A percentile compares a stretch with the other conserved stretches of the same genome.
These are phyloP conservation scores for Enteromius unitaeniatus DNA, from an alignment of 2,797 vertebrate species.

Conservation along the genomic window DNA sequence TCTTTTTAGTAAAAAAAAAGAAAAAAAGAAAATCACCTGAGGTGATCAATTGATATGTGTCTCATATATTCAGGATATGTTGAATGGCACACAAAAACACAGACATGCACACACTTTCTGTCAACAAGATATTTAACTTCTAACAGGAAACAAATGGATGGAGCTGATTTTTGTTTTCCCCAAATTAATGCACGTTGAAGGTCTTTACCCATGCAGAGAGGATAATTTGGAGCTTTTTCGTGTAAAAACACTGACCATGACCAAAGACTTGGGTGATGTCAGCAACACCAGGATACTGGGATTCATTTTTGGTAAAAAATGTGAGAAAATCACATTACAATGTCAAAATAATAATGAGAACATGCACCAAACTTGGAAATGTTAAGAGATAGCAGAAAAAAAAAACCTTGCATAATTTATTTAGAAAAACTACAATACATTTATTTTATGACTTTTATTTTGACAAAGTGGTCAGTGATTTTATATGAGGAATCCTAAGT, in stretches of 20 bases:
- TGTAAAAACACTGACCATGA: slow-evolving; percentile 47
- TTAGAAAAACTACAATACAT: neutral
- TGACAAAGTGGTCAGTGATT: slow-evolving; percentile 44
- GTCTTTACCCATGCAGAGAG: neutral
- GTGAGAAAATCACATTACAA: slow-evolving; percentile 17
- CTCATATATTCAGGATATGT: slow-evolving; percentile 13
- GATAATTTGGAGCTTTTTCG: neutral
- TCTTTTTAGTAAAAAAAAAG: neutral
- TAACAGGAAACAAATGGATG: neutral
- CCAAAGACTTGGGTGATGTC: slow-evolving; percentile 56
- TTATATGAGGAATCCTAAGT: slow-evolving; percentile 6
- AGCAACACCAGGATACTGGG: slow-evolving; percentile 48
- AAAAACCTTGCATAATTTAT: neutral
- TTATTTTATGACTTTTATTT: slow-evolving; percentile 39
- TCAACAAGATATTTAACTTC: neutral
- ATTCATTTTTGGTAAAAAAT: neutral
- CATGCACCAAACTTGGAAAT: neutral
- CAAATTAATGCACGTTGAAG: neutral
- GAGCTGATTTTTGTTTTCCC: neutral
- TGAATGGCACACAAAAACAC: slow-evolving; percentile 11
- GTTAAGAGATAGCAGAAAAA: neutral
- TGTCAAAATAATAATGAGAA: slow-evolving; percentile 39
- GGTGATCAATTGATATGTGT: neutral
- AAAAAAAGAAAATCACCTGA: neutral
- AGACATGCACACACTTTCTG: neutral